Conservation (phyloP, 53 echinoderm and acorn worm species). For the Zoroaster sp. region DNA sequence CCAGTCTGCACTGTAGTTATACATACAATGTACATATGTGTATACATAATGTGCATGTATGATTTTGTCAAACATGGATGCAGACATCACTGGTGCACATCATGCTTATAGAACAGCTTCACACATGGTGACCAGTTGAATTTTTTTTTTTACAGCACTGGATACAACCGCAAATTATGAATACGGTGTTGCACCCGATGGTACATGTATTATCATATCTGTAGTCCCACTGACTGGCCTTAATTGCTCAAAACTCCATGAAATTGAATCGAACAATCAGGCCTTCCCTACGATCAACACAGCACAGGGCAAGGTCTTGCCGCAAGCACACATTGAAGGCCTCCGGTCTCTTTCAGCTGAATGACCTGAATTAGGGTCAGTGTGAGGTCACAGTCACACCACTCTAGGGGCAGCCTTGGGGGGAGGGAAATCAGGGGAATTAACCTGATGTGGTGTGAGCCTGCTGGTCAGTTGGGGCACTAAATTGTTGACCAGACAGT, state of each 20-base stretch:
- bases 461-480: background rate
- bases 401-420: background rate
- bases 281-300: background rate
- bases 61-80: background rate
- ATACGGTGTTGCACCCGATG: background rate
- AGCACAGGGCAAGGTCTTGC: background rate
- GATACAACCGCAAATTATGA: background rate
- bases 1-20: no score
- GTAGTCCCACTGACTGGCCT: background rate
- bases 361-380: slow-evolving; percentile 30
- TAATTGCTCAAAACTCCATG: slow-evolving; percentile 35
- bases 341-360: background rate
- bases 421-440: background rate
- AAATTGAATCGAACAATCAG: background rate
- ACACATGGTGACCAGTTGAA: background rate
- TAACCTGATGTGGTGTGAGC: background rate
- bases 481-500: background rate
- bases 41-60: background rate
- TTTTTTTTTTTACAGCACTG: background rate
- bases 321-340: background rate
- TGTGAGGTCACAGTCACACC: slow-evolving; percentile 38
- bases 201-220: background rate
- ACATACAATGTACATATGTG: no score
- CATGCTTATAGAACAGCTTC: background rate
- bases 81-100: background rate